These are phyloP conservation scores for Stramonita haemastoma DNA, from an alignment of 2,888 invertebrate species.

Conservation along the genomic window DNA sequence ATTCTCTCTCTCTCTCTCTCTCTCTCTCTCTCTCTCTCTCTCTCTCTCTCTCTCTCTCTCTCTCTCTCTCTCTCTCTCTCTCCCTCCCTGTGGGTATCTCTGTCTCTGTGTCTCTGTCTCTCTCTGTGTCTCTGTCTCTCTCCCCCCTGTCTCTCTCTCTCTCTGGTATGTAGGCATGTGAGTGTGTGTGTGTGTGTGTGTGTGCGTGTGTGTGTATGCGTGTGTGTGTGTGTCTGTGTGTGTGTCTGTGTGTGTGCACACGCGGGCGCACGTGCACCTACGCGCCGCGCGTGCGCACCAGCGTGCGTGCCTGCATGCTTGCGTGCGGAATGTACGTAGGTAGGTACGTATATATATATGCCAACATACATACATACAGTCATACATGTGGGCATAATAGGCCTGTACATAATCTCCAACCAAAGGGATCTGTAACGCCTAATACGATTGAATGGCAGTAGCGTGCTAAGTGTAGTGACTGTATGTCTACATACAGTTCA, in stretches of 20 bases:
- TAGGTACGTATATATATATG: background rate
- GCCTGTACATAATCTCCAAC: too few species aligned
- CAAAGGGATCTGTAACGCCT: background rate
- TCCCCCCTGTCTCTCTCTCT: background rate
- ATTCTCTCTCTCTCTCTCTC: constrained; percentile 17
- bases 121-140: background rate
- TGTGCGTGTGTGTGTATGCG: background rate
- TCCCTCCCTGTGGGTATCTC: background rate
- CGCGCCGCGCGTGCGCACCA: too few species aligned
- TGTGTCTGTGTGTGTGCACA: background rate
- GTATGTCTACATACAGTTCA: background rate
- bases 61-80: background rate
- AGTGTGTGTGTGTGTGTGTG: background rate
- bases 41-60: background rate
- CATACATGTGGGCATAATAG: background rate
- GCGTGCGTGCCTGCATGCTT: background rate
- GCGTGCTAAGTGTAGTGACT: background rate
- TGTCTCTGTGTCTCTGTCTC: background rate
- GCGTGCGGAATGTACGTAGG: background rate
- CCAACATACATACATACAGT: background rate
- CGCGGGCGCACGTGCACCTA: too few species aligned
- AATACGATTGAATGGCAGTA: background rate
- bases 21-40: constrained; percentile 9
- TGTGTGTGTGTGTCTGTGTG: background rate
- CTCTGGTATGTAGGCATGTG: background rate